Conservation (phyloP, 2,113 vertebrate species). For the Amphiprion percula region DNA sequence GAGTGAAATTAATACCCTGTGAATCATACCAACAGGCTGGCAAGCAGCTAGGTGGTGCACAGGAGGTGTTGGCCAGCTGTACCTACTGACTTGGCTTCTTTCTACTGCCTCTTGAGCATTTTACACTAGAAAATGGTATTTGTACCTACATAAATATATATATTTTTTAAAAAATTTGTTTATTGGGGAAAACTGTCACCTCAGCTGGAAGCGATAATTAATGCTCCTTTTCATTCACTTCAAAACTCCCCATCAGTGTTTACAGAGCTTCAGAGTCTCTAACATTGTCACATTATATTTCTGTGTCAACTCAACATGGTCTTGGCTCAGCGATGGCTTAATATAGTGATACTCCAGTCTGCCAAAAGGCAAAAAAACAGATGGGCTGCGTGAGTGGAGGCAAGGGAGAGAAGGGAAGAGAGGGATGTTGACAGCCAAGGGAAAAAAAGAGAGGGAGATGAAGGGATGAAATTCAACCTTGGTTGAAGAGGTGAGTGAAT, state of each 20-base stretch:
- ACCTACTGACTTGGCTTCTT: neutral
- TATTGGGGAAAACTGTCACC: neutral
- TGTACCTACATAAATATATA: neutral
- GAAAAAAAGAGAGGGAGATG: conserved; percentile 33
- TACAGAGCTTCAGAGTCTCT: conserved; percentile 22
- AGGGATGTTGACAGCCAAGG: conserved; percentile 46
- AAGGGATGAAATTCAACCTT: conserved; percentile 63
- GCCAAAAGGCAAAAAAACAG: conserved; percentile 80
- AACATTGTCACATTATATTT: conserved; percentile 44
- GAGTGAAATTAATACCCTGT: conserved; percentile 56
- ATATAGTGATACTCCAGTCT: conserved; percentile 74
- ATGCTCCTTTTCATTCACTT: neutral
- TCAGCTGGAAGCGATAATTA: conserved; percentile 29
- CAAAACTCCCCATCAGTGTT: conserved; percentile 20
- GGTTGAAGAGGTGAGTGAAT: conserved; percentile 27
- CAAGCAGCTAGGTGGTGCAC: conserved; percentile 32
- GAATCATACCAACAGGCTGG: conserved; percentile 43
- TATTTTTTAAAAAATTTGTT: neutral
- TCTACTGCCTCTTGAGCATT: neutral
- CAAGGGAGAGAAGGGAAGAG: conserved; percentile 33
- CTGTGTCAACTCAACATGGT: conserved; percentile 53
- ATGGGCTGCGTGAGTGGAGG: conserved; percentile 66
- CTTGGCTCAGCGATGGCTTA: conserved; percentile 63
- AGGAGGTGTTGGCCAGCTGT: conserved; percentile 17
- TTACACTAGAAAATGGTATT: neutral